Evolutionary conservation across 2,797 vertebrate genomes (phyloP).

Genomic region (Sylvia borin): DNA sequence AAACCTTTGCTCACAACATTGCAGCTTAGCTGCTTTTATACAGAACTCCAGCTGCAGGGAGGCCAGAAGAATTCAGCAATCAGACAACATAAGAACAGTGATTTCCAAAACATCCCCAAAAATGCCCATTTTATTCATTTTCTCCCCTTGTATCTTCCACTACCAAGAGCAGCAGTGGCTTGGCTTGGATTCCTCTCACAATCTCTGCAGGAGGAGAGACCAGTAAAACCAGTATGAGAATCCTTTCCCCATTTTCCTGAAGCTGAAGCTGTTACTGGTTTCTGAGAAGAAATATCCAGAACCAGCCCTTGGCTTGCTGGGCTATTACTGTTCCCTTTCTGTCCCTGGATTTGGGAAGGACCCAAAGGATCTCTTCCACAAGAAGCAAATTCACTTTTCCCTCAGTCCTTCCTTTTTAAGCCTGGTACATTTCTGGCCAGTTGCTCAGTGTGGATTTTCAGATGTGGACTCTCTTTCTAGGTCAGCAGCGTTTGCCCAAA

Average conservation of each 20-base stretch:
- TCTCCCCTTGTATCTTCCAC: not conserved
- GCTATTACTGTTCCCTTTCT: not conserved
- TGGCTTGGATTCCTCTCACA: not conserved
- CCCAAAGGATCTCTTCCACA: not conserved
- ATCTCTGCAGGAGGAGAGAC: not conserved
- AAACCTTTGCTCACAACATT: not conserved
- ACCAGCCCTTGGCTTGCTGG: not conserved
- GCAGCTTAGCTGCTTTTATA: slow-evolving; percentile 23
- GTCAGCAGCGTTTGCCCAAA: not conserved
- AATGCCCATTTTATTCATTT: slow-evolving; percentile 4
- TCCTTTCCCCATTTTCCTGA: not conserved
- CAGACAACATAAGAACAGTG: slow-evolving; percentile 65
- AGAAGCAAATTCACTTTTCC: not conserved
- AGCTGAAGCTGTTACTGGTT: not conserved
- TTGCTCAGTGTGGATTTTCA: not conserved
- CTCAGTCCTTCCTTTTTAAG: not conserved
- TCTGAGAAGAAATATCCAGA: not conserved
- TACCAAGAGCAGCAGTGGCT: not conserved
- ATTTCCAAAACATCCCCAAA: slow-evolving; percentile 36
- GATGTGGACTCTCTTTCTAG: not conserved
- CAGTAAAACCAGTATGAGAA: not conserved
- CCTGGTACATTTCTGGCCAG: not conserved
- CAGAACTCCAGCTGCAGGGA: slow-evolving; percentile 64
- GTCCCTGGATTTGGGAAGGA: not conserved
- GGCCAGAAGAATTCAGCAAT: slow-evolving; percentile 67